A percentile compares a stretch with the other conserved stretches of the same genome.
Evolutionary conservation across 2,797 vertebrate species (phyloP).

Genomic region (Bufotes viridis): DNA sequence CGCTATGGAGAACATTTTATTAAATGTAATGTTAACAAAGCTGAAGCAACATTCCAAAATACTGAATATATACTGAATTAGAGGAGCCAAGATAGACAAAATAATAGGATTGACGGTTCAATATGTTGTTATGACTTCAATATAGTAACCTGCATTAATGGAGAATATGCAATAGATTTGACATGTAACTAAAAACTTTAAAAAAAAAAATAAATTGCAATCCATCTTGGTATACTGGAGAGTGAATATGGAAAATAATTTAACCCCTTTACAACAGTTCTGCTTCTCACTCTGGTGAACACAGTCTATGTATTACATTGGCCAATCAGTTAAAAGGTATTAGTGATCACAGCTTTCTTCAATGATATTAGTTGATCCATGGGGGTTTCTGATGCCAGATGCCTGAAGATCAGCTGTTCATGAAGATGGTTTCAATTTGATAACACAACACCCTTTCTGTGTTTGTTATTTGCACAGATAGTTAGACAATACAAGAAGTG

Average conservation of each 20-base stretch:
- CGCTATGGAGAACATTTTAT: slow-evolving; percentile 27
- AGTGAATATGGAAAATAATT: background rate
- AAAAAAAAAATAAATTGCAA: background rate
- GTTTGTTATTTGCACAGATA: too few species aligned
- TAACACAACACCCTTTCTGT: too few species aligned
- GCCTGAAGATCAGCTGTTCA: background rate
- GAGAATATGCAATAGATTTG: background rate
- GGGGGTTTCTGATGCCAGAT: background rate
- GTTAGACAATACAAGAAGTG: too few species aligned
- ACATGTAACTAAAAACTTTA: too few species aligned
- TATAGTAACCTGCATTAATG: background rate
- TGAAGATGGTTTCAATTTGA: background rate
- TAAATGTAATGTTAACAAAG: background rate
- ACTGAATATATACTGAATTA: background rate
- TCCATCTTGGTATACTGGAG: background rate
- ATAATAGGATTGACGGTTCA: background rate
- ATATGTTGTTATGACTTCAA: background rate
- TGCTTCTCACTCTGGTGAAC: background rate
- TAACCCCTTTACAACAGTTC: background rate
- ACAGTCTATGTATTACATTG: background rate
- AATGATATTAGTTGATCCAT: background rate
- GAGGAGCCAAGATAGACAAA: background rate
- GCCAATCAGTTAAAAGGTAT: background rate
- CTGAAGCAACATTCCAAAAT: background rate
- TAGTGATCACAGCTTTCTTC: background rate